Evolutionary conservation across 1,140 invertebrate genomes (phyloP), one percentile per base, ranked within the genome.

Genomic region (Sinella curviseta): DNA sequence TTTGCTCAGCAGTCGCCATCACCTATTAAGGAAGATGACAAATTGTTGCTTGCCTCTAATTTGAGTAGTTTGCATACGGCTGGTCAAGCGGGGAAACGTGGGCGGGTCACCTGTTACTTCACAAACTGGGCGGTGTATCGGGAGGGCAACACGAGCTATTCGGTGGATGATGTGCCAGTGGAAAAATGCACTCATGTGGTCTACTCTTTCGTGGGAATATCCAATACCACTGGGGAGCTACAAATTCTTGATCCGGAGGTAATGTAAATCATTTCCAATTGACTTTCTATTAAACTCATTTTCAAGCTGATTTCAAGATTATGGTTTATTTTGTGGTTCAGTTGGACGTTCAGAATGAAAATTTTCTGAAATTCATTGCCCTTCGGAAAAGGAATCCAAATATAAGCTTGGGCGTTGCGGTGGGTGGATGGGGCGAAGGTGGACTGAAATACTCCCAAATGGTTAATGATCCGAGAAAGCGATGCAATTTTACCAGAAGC

Each of bases 371-470:
- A 36, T 87, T 87, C 78, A 86, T 85, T 0, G 83, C 60, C 8
- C 83, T 87, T 0, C 84, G 85, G 74, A 78, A 84, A 67, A 86
- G 84, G 33, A 84, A 84, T 76, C 85, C 86, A 0, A 65, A 85
- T 26, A 67, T 87, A 31, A 86, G 85, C 39, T 78, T 85, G 17
- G 60, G 85, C 12, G 30, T 87, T 4, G 85, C 86, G 34, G 85
- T 87, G 14, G 86, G 86, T 73, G 85, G 94, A 1, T 96, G 94
- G 94, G 94, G 91, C 0, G 94, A 96, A 85, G 94, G 94, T 35
- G 94, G 94, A 17, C 89, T 90, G 76, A 95, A 96, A 85, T 96
- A 95, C 86, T 95, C 94, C 0, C 88, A 90, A 28, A 91, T 96
- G 88, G 93, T 94, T 0, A 88, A 91, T 0, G 88, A 91, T 24